Percentiles rank a stretch among this genome's conserved stretches.
These are phyloP conservation scores for Xiphophorus birchmanni DNA, from an alignment of 2,797 vertebrate species.

Conservation along the genomic window DNA sequence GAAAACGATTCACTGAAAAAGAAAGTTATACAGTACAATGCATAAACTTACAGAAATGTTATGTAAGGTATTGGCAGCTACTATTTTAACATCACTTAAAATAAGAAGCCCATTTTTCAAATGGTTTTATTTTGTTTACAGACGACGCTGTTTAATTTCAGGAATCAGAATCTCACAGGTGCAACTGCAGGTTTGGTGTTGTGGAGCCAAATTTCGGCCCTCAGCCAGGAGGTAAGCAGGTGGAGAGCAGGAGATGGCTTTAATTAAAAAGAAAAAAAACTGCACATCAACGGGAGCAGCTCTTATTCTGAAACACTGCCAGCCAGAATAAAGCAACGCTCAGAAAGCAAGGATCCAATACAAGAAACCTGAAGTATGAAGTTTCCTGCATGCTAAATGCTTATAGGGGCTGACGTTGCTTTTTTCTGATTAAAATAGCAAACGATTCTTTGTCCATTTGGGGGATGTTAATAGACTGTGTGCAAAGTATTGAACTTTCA, in stretches of 20 bases:
- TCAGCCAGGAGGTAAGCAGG: conserved; percentile 1
- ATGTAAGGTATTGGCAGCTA: neutral
- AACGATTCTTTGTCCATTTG: neutral
- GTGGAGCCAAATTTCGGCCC: neutral
- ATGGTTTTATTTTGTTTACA: neutral
- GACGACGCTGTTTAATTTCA: neutral
- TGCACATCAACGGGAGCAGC: neutral
- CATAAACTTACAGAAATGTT: neutral
- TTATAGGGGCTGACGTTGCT: neutral
- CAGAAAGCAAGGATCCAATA: neutral
- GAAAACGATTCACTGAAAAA: neutral
- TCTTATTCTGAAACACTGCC: neutral
- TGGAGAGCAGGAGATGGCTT: neutral
- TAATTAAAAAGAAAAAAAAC: neutral
- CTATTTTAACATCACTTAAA: neutral
- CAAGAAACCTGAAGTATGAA: neutral
- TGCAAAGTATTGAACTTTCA: neutral
- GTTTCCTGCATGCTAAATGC: neutral
- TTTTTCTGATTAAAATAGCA: neutral
- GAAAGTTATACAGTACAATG: neutral
- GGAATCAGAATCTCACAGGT: neutral
- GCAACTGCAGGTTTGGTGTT: neutral
- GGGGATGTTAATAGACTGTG: neutral
- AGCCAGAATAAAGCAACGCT: neutral
- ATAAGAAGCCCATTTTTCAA: neutral